Conservation (phyloP, 2,888 invertebrate species). For the Eugnorisma glareosa region DNA sequence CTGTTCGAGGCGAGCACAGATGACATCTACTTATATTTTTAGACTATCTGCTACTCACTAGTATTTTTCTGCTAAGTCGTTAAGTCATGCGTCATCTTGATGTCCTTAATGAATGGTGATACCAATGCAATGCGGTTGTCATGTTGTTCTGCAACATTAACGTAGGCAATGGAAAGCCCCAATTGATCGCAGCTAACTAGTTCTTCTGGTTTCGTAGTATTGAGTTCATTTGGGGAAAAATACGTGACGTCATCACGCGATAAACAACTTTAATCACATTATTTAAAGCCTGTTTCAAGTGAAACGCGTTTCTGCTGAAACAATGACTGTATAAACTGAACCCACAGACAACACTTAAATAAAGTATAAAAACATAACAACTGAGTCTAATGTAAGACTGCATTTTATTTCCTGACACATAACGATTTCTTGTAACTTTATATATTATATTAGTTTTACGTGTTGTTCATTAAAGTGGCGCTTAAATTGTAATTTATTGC, state of each 20-base stretch:
- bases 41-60: slow-evolving; percentile 1
- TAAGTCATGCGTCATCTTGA: slow-evolving; percentile 11
- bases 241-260: slow-evolving; percentile 39
- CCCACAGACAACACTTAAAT: slow-evolving; percentile 3
- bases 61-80: slow-evolving; percentile 4
- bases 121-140: not conserved
- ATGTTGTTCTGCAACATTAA: not conserved
- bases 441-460: slow-evolving; percentile 22
- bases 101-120: slow-evolving; percentile 9
- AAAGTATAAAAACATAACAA: slow-evolving; percentile 6
- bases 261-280: slow-evolving; percentile 46
- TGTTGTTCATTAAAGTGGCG: slow-evolving; percentile 18
- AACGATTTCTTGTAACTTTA: slow-evolving; percentile 30
- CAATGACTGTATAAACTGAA: slow-evolving; percentile 3
- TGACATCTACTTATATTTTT: not conserved
- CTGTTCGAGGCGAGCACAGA: not conserved
- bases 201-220: slow-evolving; percentile 41
- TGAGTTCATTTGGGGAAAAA: slow-evolving; percentile 31
- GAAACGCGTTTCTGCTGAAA: slow-evolving; percentile 23
- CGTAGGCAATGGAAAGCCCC: slow-evolving; percentile 20
- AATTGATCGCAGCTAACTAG: not conserved
- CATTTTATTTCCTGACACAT: slow-evolving; percentile 17
- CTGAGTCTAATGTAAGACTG: not conserved
- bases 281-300: slow-evolving; percentile 33
- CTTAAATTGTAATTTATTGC: slow-evolving; percentile 30